Evolutionary conservation across 2,888 invertebrate genomes (phyloP), one percentile per base, ranked within the genome.

Genomic region (Lycia hirtaria): DNA sequence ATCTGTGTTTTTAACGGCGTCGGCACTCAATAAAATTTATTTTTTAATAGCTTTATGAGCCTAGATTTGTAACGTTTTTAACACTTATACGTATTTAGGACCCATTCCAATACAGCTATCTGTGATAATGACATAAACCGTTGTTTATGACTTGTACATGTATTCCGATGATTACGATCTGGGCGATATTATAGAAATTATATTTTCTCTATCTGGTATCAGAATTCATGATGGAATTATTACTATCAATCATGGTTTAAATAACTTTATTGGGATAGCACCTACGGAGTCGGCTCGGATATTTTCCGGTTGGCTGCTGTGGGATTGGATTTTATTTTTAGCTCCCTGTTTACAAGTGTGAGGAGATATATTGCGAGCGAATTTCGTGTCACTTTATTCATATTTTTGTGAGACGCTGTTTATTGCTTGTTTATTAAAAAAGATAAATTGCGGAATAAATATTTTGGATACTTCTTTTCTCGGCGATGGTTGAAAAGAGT

Each of bases 21-120:
- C 80, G 70, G 67, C 81, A 79, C 77, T 74, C 78, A 75, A 87
- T 87, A 87, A 87, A 87, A 82, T 82, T 78, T 81, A 80, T 81
- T 79, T 81, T 83, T 82, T 83, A 80, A 84, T 80, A 69, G 70
- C 67, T 81, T 77, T 80, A 80, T 73, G 73, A 68, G 62, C 60
- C 74, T 75, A 75, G 72, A 80, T 81, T 78, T 79, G 80, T 79
- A 71, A 68, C 74, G 71, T 72, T 78, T 77, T 76, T 78, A 78
- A 81, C 77, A 78, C 76, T 73, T 77, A 69, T 67, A 73, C 72
- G 65, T 73, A 71, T 76, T 78, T 76, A 76, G 74, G 65, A 62
- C 60, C 71, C 63, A 72, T 77, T 76, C 62, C 68, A 62, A 71
- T 67, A 74, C 65, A 69, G 51, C 64, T 70, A 63, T 66, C 62